Conservation (phyloP, 2,797 vertebrate species). For the Hozukius guyotensis region DNA sequence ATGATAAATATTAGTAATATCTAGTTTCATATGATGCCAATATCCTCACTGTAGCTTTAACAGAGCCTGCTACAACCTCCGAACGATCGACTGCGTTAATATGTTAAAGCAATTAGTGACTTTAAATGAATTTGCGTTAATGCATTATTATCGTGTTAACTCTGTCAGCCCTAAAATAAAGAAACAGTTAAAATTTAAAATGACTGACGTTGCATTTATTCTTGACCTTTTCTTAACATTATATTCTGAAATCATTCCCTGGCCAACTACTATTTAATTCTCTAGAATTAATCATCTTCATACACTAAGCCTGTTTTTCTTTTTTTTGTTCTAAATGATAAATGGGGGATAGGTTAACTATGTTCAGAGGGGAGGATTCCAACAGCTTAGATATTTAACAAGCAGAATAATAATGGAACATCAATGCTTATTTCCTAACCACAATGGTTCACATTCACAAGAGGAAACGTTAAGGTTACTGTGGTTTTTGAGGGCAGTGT, state of each 20-base stretch:
- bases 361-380: too few species aligned
- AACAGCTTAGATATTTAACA: neutral
- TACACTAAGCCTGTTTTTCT: neutral
- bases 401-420: neutral
- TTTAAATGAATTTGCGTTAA: too few species aligned
- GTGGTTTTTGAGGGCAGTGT: neutral
- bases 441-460: neutral
- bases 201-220: neutral
- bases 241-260: neutral
- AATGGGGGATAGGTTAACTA: too few species aligned
- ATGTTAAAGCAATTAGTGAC: too few species aligned
- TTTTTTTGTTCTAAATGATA: too few species aligned
- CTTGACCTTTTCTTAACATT: neutral
- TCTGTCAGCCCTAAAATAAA: neutral
- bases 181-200: neutral
- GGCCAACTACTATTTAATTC: neutral
- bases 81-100: too few species aligned
- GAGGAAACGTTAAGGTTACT: neutral
- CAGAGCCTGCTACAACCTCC: accelerated
- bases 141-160: accelerated
- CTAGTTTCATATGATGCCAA: too few species aligned
- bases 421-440: neutral
- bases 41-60: accelerated
- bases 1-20: too few species aligned
- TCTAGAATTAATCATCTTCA: constrained; percentile 2